phyloP scores from a whole-genome alignment of 1,140 invertebrate genomes.

The Ostrea edulis region DNA sequence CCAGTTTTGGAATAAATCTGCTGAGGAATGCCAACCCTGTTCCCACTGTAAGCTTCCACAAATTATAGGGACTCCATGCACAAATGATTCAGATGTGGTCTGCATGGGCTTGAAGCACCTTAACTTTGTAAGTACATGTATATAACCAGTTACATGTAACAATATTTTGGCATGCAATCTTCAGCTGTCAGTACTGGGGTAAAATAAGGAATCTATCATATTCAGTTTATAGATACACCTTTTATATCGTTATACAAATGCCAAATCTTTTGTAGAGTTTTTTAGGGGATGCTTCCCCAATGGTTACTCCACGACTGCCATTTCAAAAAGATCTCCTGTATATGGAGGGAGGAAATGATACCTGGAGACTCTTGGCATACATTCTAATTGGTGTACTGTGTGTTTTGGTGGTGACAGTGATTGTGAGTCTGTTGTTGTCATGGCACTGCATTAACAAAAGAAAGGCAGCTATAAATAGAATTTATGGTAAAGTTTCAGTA shows the following conservation, averaged over 20 bases:
- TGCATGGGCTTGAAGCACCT: background rate
- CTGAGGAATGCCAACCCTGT: background rate
- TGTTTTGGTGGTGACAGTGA: conserved; percentile 34
- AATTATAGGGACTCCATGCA: background rate
- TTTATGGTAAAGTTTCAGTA: background rate
- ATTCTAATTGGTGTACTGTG: conserved; percentile 54
- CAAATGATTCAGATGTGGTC: background rate
- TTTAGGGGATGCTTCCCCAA: background rate
- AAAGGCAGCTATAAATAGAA: conserved; percentile 4
- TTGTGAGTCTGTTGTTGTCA: conserved; percentile 3
- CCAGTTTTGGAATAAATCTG: background rate
- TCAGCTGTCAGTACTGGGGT: too few species aligned
- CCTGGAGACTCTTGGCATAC: conserved; percentile 52
- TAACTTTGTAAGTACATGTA: conserved; percentile 11
- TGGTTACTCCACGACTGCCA: background rate
- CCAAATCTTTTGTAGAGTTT: background rate
- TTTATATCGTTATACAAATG: background rate
- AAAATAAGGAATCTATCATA: too few species aligned
- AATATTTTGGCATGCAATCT: too few species aligned
- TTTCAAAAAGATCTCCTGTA: conserved; percentile 10
- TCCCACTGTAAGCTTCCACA: background rate
- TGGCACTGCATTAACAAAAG: background rate
- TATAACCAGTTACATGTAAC: background rate
- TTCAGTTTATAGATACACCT: too few species aligned
- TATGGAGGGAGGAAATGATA: conserved; percentile 36